Percentiles rank a stretch among this genome's conserved stretches.
phyloP scores from a whole-genome alignment of 2,888 invertebrate species.

The Diarsia dahlii region DNA sequence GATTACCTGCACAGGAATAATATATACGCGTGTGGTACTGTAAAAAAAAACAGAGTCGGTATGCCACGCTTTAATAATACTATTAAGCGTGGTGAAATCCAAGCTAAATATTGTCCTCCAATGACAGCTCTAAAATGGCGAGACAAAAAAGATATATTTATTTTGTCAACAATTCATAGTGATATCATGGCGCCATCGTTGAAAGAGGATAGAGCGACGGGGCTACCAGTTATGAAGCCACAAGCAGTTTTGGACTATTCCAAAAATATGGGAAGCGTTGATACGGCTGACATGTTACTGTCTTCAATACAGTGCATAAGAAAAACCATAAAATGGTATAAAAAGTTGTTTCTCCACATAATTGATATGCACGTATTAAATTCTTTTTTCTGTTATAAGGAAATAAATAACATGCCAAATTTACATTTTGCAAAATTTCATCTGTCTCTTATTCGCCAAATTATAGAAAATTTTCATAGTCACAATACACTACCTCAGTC shows the following conservation, averaged over 20 bases:
- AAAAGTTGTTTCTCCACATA: slow-evolving; percentile 51
- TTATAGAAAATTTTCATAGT: slow-evolving; percentile 46
- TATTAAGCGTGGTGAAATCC: slow-evolving; percentile 45
- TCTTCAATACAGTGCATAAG: slow-evolving; percentile 49
- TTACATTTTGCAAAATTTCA: slow-evolving; percentile 45
- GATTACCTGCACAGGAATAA: slow-evolving; percentile 41
- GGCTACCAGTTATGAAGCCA: slow-evolving; percentile 50
- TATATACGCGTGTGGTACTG: slow-evolving; percentile 59
- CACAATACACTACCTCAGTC: slow-evolving; percentile 25
- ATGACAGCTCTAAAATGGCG: slow-evolving; percentile 59
- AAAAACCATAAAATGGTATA: slow-evolving; percentile 53
- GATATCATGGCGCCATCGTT: slow-evolving; percentile 47
- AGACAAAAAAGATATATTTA: slow-evolving; percentile 55
- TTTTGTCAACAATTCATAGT: slow-evolving; percentile 52
- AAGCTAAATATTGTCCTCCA: slow-evolving; percentile 37
- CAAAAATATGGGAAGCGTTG: slow-evolving; percentile 55
- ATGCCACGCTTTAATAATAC: slow-evolving; percentile 51
- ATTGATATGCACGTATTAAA: slow-evolving; percentile 47
- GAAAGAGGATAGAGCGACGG: slow-evolving; percentile 48
- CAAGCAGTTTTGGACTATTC: slow-evolving; percentile 52
- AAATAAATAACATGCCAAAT: slow-evolving; percentile 40
- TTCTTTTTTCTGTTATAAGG: slow-evolving; percentile 34
- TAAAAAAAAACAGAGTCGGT: slow-evolving; percentile 48
- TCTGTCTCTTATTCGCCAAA: slow-evolving; percentile 40
- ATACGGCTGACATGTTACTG: slow-evolving; percentile 58